Evolutionary conservation across 2,113 vertebrate genomes (phyloP).

Genomic region (Platichthys flesus): DNA sequence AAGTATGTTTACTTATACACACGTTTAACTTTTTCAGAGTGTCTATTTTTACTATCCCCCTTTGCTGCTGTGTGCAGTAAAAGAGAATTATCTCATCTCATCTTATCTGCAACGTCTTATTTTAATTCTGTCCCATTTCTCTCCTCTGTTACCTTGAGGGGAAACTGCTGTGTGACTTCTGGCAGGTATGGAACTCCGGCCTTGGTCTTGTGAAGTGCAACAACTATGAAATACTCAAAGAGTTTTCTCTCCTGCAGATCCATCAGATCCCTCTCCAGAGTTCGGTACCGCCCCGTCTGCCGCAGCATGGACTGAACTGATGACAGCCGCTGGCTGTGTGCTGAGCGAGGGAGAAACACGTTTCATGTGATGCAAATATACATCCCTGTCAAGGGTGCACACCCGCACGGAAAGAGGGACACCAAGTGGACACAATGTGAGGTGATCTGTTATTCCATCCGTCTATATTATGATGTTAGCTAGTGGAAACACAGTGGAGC

Average conservation of each 20-base stretch:
- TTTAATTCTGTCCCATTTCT: neutral
- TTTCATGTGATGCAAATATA: neutral
- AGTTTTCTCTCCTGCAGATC: constrained; percentile 93
- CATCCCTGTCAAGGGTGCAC: neutral
- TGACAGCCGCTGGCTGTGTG: constrained; percentile 94
- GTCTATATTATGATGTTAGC: neutral
- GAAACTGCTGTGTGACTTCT: constrained; percentile 96
- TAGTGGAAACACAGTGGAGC: neutral
- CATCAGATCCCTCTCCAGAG: constrained; percentile 88
- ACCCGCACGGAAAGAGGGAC: too few relatives aligned
- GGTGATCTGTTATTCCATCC: neutral
- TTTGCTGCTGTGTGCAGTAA: too few relatives aligned
- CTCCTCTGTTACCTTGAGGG: constrained; percentile 85
- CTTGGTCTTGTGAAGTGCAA: constrained; percentile 93
- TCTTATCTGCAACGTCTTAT: too few relatives aligned
- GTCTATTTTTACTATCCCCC: too few relatives aligned
- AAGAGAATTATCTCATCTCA: too few relatives aligned
- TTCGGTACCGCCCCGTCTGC: constrained; percentile 86
- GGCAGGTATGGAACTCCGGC: constrained; percentile 90
- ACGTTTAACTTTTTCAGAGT: too few relatives aligned
- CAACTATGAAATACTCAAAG: constrained; percentile 96
- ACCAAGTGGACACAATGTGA: too few relatives aligned
- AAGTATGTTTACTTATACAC: too few relatives aligned
- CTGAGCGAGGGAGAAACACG: constrained; percentile 66
- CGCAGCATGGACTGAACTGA: constrained; percentile 93